These are phyloP conservation scores for Sesamia nonagrioides DNA, from an alignment of 1,140 invertebrate species.

Conservation along the genomic window DNA sequence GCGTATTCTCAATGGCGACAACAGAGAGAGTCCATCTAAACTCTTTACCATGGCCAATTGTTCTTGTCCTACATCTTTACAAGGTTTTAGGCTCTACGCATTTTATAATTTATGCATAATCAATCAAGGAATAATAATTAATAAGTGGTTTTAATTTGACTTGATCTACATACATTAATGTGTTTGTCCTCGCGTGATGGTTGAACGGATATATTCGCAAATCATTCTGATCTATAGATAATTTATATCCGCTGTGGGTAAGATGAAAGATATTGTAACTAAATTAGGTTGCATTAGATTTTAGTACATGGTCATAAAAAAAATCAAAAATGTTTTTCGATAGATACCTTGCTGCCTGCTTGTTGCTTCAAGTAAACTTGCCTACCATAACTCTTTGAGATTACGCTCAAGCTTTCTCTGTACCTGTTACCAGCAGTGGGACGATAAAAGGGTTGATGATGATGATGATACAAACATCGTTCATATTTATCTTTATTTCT, in stretches of 20 bases:
- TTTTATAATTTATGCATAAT: neutral
- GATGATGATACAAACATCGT: too few species aligned
- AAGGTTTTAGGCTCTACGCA: too few species aligned
- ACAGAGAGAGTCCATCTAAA: too few species aligned
- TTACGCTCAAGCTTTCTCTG: too few species aligned
- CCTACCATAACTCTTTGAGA: too few species aligned
- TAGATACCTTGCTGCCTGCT: neutral
- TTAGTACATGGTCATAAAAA: slow-evolving; percentile 18
- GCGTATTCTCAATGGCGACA: too few species aligned
- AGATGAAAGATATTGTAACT: slow-evolving; percentile 32
- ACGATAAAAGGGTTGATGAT: too few species aligned
- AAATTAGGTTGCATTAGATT: slow-evolving; percentile 18
- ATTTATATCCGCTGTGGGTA: slow-evolving; percentile 31
- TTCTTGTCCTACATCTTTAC: too few species aligned
- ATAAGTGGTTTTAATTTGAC: neutral
- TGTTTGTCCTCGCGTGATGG: slow-evolving; percentile 13
- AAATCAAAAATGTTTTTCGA: neutral
- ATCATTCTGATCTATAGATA: slow-evolving; percentile 27
- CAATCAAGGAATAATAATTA: neutral
- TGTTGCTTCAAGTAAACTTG: too few species aligned
- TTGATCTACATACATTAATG: neutral
- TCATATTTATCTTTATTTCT: too few species aligned
- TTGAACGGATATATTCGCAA: slow-evolving; percentile 28
- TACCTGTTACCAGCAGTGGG: too few species aligned
- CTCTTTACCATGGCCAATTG: too few species aligned